These are phyloP conservation scores for Aphelenchoides bicaudatus DNA, from an alignment of 2,888 invertebrate genomes.

Conservation along the genomic window DNA sequence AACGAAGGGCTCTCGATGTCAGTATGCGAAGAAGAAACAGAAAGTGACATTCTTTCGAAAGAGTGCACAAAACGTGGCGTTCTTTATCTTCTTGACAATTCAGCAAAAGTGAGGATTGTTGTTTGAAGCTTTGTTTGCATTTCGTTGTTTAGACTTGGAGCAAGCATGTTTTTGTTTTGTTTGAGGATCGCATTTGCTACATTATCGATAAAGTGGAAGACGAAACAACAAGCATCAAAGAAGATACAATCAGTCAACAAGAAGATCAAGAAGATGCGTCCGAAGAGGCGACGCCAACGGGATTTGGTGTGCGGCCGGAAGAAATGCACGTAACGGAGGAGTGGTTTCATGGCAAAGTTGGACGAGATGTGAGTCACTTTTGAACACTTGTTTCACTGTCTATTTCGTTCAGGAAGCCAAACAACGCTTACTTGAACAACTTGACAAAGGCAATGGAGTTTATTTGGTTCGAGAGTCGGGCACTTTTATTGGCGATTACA, in stretches of 20 bases:
- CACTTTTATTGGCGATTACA: slow-evolving; percentile 79
- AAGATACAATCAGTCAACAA: slow-evolving; percentile 43
- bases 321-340: slow-evolving; percentile 61
- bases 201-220: slow-evolving; percentile 37
- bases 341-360: slow-evolving; percentile 60
- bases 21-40: slow-evolving; percentile 37
- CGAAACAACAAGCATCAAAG: slow-evolving; percentile 18
- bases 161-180: slow-evolving; percentile 56
- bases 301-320: slow-evolving; percentile 54
- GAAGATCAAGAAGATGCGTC: slow-evolving; percentile 47
- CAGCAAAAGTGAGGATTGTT: background rate
- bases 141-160: slow-evolving; percentile 43
- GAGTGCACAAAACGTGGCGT: slow-evolving; percentile 52
- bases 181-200: slow-evolving; percentile 56
- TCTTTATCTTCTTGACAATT: slow-evolving; percentile 41
- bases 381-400: background rate
- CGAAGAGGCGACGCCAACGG: slow-evolving; percentile 42
- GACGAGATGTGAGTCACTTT: slow-evolving; percentile 43
- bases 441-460: slow-evolving; percentile 76
- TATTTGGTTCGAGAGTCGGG: slow-evolving; percentile 89
- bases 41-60: slow-evolving; percentile 46
- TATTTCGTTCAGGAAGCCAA: slow-evolving; percentile 38
- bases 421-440: slow-evolving; percentile 45
- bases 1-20: slow-evolving; percentile 23
- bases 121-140: background rate